Conservation (phyloP, 2,113 vertebrate species). For the Cervus canadensis region DNA sequence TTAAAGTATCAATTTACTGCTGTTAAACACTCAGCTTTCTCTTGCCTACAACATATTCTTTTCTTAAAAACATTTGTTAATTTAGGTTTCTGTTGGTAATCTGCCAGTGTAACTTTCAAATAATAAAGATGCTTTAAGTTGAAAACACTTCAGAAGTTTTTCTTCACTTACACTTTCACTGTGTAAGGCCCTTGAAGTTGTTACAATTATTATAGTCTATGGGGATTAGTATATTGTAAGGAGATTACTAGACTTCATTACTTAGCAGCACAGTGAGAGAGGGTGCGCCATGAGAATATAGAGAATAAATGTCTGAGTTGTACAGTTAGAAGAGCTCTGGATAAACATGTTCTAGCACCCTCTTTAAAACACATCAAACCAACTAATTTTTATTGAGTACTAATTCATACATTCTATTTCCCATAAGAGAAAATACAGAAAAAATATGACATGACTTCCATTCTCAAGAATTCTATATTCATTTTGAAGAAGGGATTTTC, state of each 20-base stretch:
- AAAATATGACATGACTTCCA: neutral
- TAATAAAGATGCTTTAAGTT: constrained; percentile 47
- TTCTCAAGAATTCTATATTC: neutral
- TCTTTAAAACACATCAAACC: neutral
- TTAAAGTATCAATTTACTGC: neutral
- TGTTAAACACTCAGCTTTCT: neutral
- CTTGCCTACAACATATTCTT: neutral
- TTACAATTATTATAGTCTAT: constrained; percentile 33
- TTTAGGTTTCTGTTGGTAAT: neutral
- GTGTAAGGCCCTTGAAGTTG: constrained; percentile 41
- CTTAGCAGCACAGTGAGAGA: neutral
- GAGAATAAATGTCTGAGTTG: neutral
- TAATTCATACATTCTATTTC: neutral
- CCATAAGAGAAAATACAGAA: neutral
- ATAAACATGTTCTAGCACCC: neutral
- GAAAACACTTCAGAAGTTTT: constrained; percentile 13
- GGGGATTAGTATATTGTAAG: constrained; percentile 52
- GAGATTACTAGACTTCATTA: constrained; percentile 43
- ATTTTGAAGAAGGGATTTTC: neutral
- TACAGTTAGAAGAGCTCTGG: neutral
- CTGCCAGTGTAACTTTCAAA: neutral
- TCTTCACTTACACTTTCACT: constrained; percentile 22
- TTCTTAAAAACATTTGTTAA: neutral
- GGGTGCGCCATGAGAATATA: neutral
- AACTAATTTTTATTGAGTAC: neutral